Base-by-base conservation (phyloP, 2,797 vertebrate species). In the Sphaeramia orbicularis region DNA sequence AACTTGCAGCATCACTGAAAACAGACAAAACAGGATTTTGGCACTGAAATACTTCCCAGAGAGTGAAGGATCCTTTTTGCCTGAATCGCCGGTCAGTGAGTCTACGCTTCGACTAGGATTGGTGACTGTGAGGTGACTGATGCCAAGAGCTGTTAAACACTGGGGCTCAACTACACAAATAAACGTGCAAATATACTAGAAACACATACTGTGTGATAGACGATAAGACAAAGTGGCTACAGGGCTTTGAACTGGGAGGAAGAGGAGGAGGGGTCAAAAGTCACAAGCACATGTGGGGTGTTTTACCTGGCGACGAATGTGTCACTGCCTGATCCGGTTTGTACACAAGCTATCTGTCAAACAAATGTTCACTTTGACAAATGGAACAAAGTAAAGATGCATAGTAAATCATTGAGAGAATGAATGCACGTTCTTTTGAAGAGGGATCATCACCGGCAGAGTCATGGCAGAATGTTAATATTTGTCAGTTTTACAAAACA, bases 21-120 rank as follows among this genome's bases (percentile, higher is more conserved):
- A 87, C 84, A 89, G 75, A 84, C 78, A 78, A 80, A 74, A 78
- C 60, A 61, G 68, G 71, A 70, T 85, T 94, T 94, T 94, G 93
- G 93, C 93, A 94, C 93, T 83, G 81, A 89, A 90, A 89, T 55
- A 80, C 89, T 92, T 93, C 90, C 91, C 89, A 82, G 89, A 92
- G 87, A 85, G 79, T 74, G 74, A 66, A 88, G 72, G 80, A 75
- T 77, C 79, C 55, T 79, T n/a, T 86, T 77, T 70, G 55, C 69
- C 67, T 57, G 63, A 75, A 77, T 69, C 71, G 66, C 38, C 47
- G 13, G 43, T 57, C 57, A 52, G 55, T 45, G 71, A 84, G 9
- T 55, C 68, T 52, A 63, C 69, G 55, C 52, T 43, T 60, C 43
- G 48, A 80, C 74, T 79, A 66, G 18, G 55, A 84, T 24, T 24